Percentiles rank a stretch among this genome's conserved stretches.
Evolutionary conservation across 2,888 invertebrate species (phyloP).

Genomic region (Heteromurus nitidus): DNA sequence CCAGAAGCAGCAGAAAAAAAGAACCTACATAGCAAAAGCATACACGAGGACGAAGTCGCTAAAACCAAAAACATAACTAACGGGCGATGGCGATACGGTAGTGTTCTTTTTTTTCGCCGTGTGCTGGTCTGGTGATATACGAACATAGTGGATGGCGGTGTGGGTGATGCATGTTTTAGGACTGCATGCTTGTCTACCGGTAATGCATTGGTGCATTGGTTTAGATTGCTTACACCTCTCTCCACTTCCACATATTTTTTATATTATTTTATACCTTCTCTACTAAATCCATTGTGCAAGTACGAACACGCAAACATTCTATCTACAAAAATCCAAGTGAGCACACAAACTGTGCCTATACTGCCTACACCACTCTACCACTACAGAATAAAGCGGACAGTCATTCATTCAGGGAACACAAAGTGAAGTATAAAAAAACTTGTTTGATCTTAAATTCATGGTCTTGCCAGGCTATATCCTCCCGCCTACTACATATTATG

Average conservation of each 20-base stretch:
- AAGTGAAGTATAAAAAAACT: conserved; percentile 35
- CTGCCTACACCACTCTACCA: conserved; percentile 8
- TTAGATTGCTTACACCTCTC: conserved; percentile 23
- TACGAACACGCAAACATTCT: conserved; percentile 51
- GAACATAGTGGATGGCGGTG: too few species aligned
- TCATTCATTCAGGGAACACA: conserved; percentile 49
- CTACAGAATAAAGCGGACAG: conserved; percentile 56
- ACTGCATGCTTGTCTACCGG: conserved; percentile 34
- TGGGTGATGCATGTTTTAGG: conserved; percentile 57
- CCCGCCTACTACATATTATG: conserved; percentile 10
- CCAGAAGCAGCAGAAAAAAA: neutral
- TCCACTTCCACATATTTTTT: neutral
- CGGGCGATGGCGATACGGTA: too few species aligned
- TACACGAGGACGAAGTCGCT: too few species aligned
- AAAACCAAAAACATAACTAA: too few species aligned
- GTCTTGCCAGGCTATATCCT: conserved; percentile 43
- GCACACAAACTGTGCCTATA: conserved; percentile 1
- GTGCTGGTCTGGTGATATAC: conserved; percentile 20
- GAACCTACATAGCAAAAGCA: too few species aligned
- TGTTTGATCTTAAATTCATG: conserved; percentile 58
- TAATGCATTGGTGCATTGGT: conserved; percentile 47
- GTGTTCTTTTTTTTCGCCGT: too few species aligned
- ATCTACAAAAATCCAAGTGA: too few species aligned
- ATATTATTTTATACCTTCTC: neutral
- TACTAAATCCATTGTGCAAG: too few species aligned